A percentile compares a stretch with the other conserved stretches of the same genome.
phyloP scores from a whole-genome alignment of 2,888 invertebrate species.

The Watsonalla cultraria region DNA sequence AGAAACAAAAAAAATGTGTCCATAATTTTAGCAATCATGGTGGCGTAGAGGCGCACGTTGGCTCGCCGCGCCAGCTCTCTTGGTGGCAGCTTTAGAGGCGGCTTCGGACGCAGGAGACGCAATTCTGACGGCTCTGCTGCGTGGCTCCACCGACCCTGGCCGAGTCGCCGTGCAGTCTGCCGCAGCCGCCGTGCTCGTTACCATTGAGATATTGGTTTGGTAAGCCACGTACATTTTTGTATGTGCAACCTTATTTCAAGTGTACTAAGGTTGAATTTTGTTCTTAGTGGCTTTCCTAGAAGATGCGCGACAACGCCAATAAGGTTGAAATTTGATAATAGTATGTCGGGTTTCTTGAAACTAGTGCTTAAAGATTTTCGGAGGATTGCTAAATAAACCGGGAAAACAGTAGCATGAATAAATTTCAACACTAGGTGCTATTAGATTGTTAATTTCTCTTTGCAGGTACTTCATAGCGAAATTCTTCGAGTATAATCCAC shows the following conservation, averaged over 20 bases:
- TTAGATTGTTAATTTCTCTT: slow-evolving; percentile 10
- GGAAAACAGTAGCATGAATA: too few relatives aligned
- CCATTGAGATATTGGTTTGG: slow-evolving; percentile 67
- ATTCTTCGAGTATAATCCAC: slow-evolving; percentile 62
- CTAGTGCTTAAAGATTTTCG: too few relatives aligned
- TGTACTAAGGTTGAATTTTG: too few relatives aligned
- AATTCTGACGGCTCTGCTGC: slow-evolving; percentile 51
- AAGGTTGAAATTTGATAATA: too few relatives aligned
- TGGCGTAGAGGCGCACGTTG: slow-evolving; percentile 67
- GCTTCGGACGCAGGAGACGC: slow-evolving; percentile 66
- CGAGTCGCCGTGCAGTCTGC: slow-evolving; percentile 39
- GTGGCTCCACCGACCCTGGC: slow-evolving; percentile 45
- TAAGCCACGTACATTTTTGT: slow-evolving; percentile 15
- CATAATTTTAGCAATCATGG: slow-evolving; percentile 53
- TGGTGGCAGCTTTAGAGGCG: slow-evolving; percentile 61
- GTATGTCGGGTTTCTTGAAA: too few relatives aligned
- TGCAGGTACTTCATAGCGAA: slow-evolving; percentile 70
- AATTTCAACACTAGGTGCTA: background rate
- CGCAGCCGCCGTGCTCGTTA: slow-evolving; percentile 55
- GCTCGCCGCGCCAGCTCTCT: slow-evolving; percentile 64
- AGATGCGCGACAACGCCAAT: too few relatives aligned
- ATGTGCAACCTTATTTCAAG: too few relatives aligned
- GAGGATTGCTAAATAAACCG: too few relatives aligned
- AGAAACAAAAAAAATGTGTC: too few relatives aligned
- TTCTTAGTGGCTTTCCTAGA: too few relatives aligned